phyloP scores from a whole-genome alignment of 1,140 invertebrate genomes.

The Tenebrio molitor region DNA sequence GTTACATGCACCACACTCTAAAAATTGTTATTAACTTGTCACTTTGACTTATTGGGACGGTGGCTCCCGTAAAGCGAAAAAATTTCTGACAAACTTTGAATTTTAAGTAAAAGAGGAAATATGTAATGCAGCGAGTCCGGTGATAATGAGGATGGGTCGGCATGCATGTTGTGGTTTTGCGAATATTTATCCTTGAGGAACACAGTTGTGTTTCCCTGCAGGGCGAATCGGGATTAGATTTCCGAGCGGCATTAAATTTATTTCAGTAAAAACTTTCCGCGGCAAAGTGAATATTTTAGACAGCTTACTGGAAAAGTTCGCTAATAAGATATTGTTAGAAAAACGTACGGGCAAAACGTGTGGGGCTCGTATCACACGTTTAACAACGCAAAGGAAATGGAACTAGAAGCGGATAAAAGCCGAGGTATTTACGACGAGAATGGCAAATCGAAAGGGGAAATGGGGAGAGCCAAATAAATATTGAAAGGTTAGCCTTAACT shows the following conservation, averaged over 20 bases:
- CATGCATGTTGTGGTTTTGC: too few species aligned
- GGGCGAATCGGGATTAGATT: too few species aligned
- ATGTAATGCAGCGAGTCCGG: too few species aligned
- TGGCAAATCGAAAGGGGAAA: constrained; percentile 42
- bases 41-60: constrained; percentile 31
- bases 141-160: too few species aligned
- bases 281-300: constrained; percentile 45
- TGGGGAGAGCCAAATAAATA: constrained; percentile 37
- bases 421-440: constrained; percentile 43
- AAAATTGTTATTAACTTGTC: constrained; percentile 21
- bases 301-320: constrained; percentile 40
- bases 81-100: too few species aligned
- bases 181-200: too few species aligned
- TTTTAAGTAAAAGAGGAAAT: too few species aligned
- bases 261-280: too few species aligned
- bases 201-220: too few species aligned
- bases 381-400: constrained; percentile 42
- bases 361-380: constrained; percentile 44
- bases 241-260: too few species aligned
- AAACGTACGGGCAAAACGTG: constrained; percentile 48
- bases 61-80: too few species aligned
- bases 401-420: constrained; percentile 45
- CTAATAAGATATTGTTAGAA: constrained; percentile 50
- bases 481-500: constrained; percentile 43
- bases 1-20: constrained; percentile 10